Evolutionary conservation across 2,888 invertebrate genomes (phyloP).

Genomic region (Barypeithes pellucidus): DNA sequence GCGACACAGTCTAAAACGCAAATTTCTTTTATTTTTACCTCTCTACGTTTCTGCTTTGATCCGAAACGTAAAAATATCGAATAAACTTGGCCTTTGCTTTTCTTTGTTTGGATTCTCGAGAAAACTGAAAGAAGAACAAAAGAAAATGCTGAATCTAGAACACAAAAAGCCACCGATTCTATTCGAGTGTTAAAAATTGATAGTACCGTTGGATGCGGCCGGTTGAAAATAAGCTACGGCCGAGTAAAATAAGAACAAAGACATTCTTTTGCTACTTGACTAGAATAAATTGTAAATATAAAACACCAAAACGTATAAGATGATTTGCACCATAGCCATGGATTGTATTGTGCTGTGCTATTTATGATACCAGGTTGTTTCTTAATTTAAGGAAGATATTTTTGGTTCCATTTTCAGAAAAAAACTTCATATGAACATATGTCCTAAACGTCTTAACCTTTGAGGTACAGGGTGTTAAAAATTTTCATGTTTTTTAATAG

Average conservation of each 20-base stretch:
- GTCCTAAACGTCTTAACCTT: too few species aligned
- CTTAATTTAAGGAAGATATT: too few species aligned
- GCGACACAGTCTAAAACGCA: too few species aligned
- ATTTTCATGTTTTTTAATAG: too few species aligned
- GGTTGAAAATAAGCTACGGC: conserved; percentile 23
- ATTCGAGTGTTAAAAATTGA: conserved; percentile 32
- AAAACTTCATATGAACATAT: too few species aligned
- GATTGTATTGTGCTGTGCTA: too few species aligned
- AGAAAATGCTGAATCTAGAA: conserved; percentile 25
- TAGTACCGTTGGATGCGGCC: conserved; percentile 20
- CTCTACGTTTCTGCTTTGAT: not conserved
- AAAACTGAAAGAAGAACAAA: conserved; percentile 9
- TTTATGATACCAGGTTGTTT: too few species aligned
- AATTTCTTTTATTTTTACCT: too few species aligned
- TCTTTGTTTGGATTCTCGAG: not conserved
- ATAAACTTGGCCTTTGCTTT: not conserved
- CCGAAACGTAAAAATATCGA: too few species aligned
- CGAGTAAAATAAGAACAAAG: conserved; percentile 14
- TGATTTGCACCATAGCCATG: conserved; percentile 8
- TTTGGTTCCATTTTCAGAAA: too few species aligned
- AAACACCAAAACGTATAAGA: not conserved
- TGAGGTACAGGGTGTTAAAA: too few species aligned
- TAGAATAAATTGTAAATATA: conserved; percentile 1
- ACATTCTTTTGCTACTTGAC: conserved; percentile 10
- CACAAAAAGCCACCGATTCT: conserved; percentile 26